Conservation (phyloP, 2,113 vertebrate species). For the Pelobates fuscus region DNA sequence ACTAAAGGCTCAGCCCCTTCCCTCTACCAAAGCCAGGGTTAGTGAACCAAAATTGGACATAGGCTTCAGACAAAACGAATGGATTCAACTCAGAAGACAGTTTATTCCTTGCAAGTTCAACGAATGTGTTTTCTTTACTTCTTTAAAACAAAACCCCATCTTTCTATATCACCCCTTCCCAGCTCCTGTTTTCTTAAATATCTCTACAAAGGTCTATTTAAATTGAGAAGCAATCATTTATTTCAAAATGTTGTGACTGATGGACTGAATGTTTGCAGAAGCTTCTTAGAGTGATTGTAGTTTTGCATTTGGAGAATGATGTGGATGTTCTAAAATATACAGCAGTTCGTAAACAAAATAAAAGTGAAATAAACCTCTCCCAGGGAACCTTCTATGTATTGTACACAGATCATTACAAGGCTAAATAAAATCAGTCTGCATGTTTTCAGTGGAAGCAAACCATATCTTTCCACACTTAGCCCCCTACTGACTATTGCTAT, state of each 20-base stretch:
- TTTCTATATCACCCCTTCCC: slow-evolving; percentile 28
- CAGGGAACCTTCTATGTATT: neutral
- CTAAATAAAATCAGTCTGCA: neutral
- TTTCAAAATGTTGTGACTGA: neutral
- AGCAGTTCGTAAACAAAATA: neutral
- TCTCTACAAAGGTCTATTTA: neutral
- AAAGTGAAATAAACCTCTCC: neutral
- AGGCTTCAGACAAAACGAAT: slow-evolving; percentile 34
- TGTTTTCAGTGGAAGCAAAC: neutral
- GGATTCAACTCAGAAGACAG: slow-evolving; percentile 35
- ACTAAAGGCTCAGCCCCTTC: slow-evolving; percentile 46
- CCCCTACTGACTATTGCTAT: neutral
- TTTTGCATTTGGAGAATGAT: neutral
- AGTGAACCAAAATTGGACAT: slow-evolving; percentile 50
- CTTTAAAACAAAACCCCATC: slow-evolving; percentile 19
- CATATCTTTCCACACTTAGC: neutral
- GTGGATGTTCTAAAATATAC: neutral
- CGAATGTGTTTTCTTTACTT: neutral
- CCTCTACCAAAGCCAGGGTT: slow-evolving; percentile 24
- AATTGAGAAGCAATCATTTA: slow-evolving; percentile 15
- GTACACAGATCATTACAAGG: neutral
- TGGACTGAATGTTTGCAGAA: neutral
- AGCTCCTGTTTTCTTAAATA: slow-evolving; percentile 5
- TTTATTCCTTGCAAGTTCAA: neutral
- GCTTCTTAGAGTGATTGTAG: neutral